Evolutionary conservation across 2,888 invertebrate species (phyloP), one percentile per base, ranked within the genome.

Genomic region (Strigamia maritima): DNA sequence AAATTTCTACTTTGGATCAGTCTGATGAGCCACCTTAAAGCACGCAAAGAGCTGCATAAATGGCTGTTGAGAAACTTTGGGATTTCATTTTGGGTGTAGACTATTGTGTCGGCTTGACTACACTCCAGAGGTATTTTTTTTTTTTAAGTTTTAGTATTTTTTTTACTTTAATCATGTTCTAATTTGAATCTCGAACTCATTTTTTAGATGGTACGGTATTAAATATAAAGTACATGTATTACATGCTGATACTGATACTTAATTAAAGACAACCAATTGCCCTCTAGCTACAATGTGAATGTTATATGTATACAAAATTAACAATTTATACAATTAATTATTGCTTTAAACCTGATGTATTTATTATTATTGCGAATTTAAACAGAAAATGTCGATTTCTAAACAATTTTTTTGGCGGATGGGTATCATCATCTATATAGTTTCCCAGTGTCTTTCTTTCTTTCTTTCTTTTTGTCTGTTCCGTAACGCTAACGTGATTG

Each of bases 11-110:
- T 70, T 12, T 16, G 28, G 24, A 26, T 28, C 28, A 28, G 28
- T 14, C 28, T 70, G 70, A 70, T 70, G 70, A 70, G 70, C 70
- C 2, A 70, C 70, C 70, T 70, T 70, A 26, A 24, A 70, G 12
- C 16, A 26, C 2, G 28, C 70, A 70, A 70, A 28, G 70, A 26
- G 70, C 28, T 70, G 70, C 28, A 70, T 12, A 70, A 70, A 70
- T 70, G 70, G 28, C 70, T 70, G 70, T 70, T 70, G 70, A 16
- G 70, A 70, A 70, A 70, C 70, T 70, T 70, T 28, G 70, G 70
- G 70, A 70, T 28, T 70, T 28, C 70, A 70, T 70, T 70, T 70
- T 70, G 16, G 70, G 26, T 28, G 28, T 70, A 70, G 28, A 26
- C 70, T 65, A 65, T 65, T 19, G 60, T 24, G 60, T 6, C 60